Evolutionary conservation across 2,113 vertebrate genomes (phyloP).

Genomic region (Oxyruncus cristatus): DNA sequence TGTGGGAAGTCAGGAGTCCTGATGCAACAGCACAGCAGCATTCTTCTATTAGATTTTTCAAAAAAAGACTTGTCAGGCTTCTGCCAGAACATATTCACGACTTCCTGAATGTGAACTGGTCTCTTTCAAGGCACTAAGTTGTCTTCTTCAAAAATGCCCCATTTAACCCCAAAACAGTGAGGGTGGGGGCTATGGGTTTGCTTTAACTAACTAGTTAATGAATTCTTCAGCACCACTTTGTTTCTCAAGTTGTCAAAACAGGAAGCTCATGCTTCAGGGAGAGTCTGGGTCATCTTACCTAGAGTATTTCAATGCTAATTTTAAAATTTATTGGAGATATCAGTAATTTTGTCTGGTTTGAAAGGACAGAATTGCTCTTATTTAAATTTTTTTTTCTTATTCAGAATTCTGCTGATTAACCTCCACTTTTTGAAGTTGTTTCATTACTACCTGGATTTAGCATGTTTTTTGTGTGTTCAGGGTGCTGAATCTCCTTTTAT

Average conservation of each 20-base stretch:
- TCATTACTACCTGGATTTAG: not conserved
- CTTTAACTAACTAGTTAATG: not conserved
- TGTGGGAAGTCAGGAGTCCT: conserved; percentile 29
- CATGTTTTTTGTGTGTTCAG: no score
- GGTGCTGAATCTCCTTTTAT: not conserved
- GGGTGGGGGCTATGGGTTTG: not conserved
- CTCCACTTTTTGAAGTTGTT: not conserved
- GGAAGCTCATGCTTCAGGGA: conserved; percentile 47
- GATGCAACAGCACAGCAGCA: conserved; percentile 27
- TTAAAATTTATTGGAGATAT: not conserved
- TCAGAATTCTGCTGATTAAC: not conserved
- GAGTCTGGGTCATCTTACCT: conserved; percentile 18
- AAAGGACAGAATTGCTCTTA: not conserved
- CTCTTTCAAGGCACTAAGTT: not conserved
- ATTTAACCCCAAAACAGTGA: not conserved
- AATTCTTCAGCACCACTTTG: not conserved
- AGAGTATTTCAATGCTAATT: conserved; percentile 3
- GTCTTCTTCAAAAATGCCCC: not conserved
- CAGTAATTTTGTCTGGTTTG: conserved; percentile 14
- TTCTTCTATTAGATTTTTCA: conserved; percentile 32
- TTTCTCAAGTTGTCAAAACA: conserved; percentile 61
- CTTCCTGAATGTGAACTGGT: not conserved
- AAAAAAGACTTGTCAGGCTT: conserved; percentile 27
- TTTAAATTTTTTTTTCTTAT: not conserved
- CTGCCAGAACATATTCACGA: not conserved